Evolutionary conservation across 2,113 vertebrate species (phyloP).

Genomic region (Myotis davidii): DNA sequence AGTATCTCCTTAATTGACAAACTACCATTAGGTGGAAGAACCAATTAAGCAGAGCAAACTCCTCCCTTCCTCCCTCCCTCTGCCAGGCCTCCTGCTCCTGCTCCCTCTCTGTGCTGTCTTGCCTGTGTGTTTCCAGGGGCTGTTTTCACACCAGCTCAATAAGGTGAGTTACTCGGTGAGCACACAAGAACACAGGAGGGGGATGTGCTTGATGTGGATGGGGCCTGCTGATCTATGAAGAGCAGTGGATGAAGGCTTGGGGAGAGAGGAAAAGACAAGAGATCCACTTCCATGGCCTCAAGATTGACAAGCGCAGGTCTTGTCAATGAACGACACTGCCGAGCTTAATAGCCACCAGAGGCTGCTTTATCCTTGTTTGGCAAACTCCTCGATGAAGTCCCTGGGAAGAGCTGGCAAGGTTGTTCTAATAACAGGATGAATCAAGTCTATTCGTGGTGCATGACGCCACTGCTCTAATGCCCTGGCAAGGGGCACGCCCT

Average conservation of each 20-base stretch:
- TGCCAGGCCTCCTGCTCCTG: constrained; percentile 47
- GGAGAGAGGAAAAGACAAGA: neutral
- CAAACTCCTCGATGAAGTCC: constrained; percentile 68
- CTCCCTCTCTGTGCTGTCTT: constrained; percentile 77
- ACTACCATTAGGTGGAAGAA: constrained; percentile 88
- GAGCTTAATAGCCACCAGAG: constrained; percentile 59
- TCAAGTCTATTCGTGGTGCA: neutral
- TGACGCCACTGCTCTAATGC: neutral
- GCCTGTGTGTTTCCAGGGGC: constrained; percentile 78
- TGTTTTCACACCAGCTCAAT: constrained; percentile 75
- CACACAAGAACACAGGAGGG: constrained; percentile 62
- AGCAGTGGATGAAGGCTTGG: neutral
- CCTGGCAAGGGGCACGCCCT: neutral
- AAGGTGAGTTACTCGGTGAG: constrained; percentile 82
- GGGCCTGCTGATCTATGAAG: constrained; percentile 52
- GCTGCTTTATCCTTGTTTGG: constrained; percentile 67
- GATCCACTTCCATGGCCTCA: neutral
- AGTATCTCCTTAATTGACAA: constrained; percentile 89
- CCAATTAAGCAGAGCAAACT: constrained; percentile 85
- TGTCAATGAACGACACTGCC: constrained; percentile 63
- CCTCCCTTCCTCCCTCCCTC: constrained; percentile 71
- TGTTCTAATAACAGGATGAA: constrained; percentile 34
- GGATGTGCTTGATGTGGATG: neutral
- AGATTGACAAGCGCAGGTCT: constrained; percentile 36
- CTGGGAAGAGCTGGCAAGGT: constrained; percentile 64